Evolutionary conservation across 2,888 invertebrate genomes (phyloP), one percentile per base, ranked within the genome.

Genomic region (Epinotia demarniana): DNA sequence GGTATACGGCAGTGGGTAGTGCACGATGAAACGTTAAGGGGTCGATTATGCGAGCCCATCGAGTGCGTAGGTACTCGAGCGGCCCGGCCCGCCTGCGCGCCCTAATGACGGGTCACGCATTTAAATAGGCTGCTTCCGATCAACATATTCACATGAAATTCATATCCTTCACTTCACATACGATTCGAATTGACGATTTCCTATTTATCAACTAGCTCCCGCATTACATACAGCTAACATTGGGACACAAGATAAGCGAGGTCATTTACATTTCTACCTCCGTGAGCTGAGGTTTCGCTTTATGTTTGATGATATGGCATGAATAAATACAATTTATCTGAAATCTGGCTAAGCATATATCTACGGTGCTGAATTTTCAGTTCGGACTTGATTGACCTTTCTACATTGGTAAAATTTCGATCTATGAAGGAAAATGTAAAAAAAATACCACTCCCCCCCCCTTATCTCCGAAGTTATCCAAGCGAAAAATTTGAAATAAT

Each of bases 81-180:
- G 87, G 83, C 83, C 83, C 84, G 85, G 85, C 83, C 81, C 81
- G 82, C 79, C 84, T 82, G 85, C 86, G 84, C 83, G 83, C 88
- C 89, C 89, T 92, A 92, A 93, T 93, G 92, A 92, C 89, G 90
- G 90, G 89, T 88, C 89, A 87, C 92, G 91, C 90, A 93, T 93
- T 93, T 90, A 92, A 92, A 93, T 92, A 88, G 88, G 89, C 89
- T 88, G 85, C 84, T 90, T 89, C 85, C 84, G 82, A 81, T 86
- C 84, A 86, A 87, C 84, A 84, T 85, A 87, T 86, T 84, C 86
- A 84, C 84, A 85, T 84, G 80, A 83, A 85, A 86, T 86, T 86
- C 82, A 84, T 86, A 77, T 86, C 80, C 80, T 83, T 84, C 80
- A 81, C 84, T 85, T 84, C 83, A 80, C 81, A 80, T 80, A 80